Conservation (phyloP, 64 coral and sea anemone genomes). For the Orbicella faveolata region DNA sequence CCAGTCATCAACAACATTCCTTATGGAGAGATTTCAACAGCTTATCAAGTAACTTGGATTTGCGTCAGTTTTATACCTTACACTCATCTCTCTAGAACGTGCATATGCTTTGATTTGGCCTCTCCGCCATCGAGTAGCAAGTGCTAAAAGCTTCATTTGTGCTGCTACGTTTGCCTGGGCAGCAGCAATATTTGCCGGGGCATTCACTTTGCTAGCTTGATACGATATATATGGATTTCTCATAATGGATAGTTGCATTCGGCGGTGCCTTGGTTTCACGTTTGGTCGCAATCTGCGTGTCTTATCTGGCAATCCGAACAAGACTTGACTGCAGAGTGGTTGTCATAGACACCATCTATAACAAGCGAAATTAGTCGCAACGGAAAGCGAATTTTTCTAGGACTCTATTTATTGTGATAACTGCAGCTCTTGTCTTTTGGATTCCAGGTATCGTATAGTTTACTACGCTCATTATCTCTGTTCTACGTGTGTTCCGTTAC, state of each 20-base stretch:
- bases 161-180: neutral
- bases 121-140: neutral
- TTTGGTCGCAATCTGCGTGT: neutral
- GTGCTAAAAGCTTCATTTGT: neutral
- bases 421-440: neutral
- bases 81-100: neutral
- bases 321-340: neutral
- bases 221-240: neutral
- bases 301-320: neutral
- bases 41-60: neutral
- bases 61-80: neutral
- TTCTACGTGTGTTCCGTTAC: neutral
- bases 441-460: neutral
- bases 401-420: slow-evolving; percentile 30
- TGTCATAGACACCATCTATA: neutral
- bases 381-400: neutral
- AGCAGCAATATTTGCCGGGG: neutral
- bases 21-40: too few species aligned
- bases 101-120: slow-evolving; percentile 3
- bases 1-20: neutral
- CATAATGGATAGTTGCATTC: neutral
- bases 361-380: neutral
- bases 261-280: too few species aligned
- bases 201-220: neutral
- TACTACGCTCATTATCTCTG: neutral